Evolutionary conservation across 2,888 invertebrate genomes (phyloP).

Genomic region (Hydriomena furcata): DNA sequence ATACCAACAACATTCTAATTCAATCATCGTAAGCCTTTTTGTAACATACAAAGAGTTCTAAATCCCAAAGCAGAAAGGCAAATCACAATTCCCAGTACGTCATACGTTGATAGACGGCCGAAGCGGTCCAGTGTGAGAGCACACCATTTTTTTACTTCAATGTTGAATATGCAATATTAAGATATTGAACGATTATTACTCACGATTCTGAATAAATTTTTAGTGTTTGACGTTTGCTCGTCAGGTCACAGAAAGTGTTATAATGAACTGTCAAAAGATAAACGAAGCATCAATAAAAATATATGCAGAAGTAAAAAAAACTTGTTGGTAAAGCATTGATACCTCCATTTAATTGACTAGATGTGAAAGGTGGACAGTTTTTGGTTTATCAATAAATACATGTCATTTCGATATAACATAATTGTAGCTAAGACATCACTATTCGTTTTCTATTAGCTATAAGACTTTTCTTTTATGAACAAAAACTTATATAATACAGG

Average conservation of each 20-base stretch:
- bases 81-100: constrained; percentile 56
- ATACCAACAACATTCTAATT: constrained; percentile 45
- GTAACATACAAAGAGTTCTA: constrained; percentile 34
- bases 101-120: constrained; percentile 80
- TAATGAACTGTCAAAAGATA: constrained; percentile 54
- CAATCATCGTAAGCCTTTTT: constrained; percentile 38
- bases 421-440: too few relatives aligned
- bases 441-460: too few relatives aligned
- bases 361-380: too few relatives aligned
- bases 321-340: neutral
- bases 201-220: constrained; percentile 51
- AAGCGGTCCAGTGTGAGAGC: constrained; percentile 65
- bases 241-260: constrained; percentile 55
- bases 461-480: too few relatives aligned
- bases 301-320: constrained; percentile 28
- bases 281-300: constrained; percentile 42
- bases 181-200: constrained; percentile 78
- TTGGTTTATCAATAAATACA: constrained; percentile 14
- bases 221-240: constrained; percentile 50
- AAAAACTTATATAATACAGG: too few relatives aligned
- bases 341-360: neutral
- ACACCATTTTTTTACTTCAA: constrained; percentile 56
- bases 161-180: constrained; percentile 74
- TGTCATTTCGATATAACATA: constrained; percentile 8
- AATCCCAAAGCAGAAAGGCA: constrained; percentile 31